phyloP scores from a whole-genome alignment of 2,797 vertebrate species.

The Crax fasciolata region DNA sequence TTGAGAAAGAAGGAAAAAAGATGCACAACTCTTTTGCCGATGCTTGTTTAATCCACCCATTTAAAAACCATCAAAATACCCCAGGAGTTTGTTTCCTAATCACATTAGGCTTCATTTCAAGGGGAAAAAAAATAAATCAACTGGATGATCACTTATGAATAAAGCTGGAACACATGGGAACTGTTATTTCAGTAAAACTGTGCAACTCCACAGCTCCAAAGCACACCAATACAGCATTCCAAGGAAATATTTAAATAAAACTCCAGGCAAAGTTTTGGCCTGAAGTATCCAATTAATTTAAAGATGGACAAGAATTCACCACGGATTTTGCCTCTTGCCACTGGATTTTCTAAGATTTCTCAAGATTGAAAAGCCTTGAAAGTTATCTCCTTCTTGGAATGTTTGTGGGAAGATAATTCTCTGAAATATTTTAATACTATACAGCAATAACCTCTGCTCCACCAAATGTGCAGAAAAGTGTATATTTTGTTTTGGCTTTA shows the following conservation, averaged over 20 bases:
- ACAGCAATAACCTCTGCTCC: not conserved
- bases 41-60: not conserved
- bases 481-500: not conserved
- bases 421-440: not conserved
- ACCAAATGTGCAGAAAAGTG: not conserved
- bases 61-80: not conserved
- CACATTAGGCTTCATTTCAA: not conserved
- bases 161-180: not conserved
- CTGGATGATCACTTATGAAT: not conserved
- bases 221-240: not conserved
- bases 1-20: not conserved
- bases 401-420: not conserved
- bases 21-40: not conserved
- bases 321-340: not conserved
- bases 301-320: not conserved
- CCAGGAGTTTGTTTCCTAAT: not conserved
- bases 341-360: not conserved
- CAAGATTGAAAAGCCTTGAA: not conserved
- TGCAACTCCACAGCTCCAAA: not conserved
- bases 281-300: not conserved
- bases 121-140: not conserved
- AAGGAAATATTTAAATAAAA: not conserved
- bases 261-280: not conserved
- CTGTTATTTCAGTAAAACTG: not conserved
- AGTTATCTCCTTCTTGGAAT: not conserved